A percentile compares a stretch with the other conserved stretches of the same genome.
Conservation (phyloP, 2,797 vertebrate genomes). For the Poecilia velifera region DNA sequence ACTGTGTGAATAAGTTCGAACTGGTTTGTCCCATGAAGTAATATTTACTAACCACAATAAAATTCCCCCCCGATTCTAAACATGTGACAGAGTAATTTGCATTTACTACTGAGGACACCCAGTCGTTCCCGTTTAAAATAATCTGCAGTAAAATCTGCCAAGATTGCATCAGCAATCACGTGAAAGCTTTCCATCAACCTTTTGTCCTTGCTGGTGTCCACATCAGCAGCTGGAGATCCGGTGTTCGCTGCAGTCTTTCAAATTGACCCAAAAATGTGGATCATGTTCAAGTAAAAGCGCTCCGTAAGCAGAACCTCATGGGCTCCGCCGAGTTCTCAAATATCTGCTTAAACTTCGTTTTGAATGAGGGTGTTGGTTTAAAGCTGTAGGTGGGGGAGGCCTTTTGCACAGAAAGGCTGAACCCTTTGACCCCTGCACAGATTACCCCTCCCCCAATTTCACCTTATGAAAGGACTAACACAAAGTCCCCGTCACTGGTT, state of each 20-base stretch:
- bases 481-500: not conserved
- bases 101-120: not conserved
- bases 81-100: not conserved
- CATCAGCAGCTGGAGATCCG: constrained; percentile 4
- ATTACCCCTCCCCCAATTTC: constrained; percentile 1
- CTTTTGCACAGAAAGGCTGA: constrained; percentile 29
- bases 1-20: too few species aligned
- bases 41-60: not conserved
- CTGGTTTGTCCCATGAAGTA: not conserved
- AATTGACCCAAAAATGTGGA: constrained; percentile 4
- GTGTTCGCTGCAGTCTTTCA: constrained; percentile 20
- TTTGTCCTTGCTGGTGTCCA: not conserved
- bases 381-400: constrained; percentile 26
- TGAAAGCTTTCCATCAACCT: not conserved
- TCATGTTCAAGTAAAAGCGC: constrained; percentile 28
- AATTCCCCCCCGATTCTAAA: not conserved
- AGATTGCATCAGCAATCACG: not conserved
- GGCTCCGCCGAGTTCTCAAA: constrained; percentile 21
- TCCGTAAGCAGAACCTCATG: constrained; percentile 29
- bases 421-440: constrained; percentile 45
- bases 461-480: constrained; percentile 16
- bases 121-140: not conserved
- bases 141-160: not conserved
- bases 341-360: constrained; percentile 30
- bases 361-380: constrained; percentile 28